Base-by-base conservation (phyloP, 2,888 invertebrate genomes). In the Hololepta plana region DNA sequence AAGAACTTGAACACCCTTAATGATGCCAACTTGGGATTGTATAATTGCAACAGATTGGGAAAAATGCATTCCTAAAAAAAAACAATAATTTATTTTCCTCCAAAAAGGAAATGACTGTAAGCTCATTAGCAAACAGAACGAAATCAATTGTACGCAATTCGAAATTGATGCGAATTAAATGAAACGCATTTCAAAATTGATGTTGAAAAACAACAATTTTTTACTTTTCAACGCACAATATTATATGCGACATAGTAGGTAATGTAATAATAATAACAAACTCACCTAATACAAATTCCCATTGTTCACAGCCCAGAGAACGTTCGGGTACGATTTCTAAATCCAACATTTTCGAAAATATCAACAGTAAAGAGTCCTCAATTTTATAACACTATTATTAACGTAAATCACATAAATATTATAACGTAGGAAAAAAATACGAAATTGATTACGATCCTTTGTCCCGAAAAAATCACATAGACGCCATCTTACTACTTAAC, bases 281-380 rank as follows among this genome's bases (percentile, higher is more conserved):
- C 77, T 73, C 64, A 85, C 90, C 90, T 62, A 90, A 62, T 56
- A 87, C 74, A 62, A 95, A 91, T 65, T 95, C 91, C 91, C 93
- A 93, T 67, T 87, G 80, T 60, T 93, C 91, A 59, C 88, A 87
- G 60, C 91, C 87, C 52, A 95, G 70, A 47, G 87, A 87, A 49
- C 82, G 73, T 63, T 93, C 93, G 44, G 93, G 93, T 54, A 87
- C 72, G 48, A 95, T 84, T 68, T 95, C 93, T 55, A 95, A 71
- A 60, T 91, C 90, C 63, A 95, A 69, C 93, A 95, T 95, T 22
- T 15, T 17, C 17, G 17, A 17, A 17, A 7, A 17, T 7, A 17
- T 17, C n/a, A 17, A 17, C 17, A 17, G 7, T 17, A 17, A 7
- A 17, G n/a, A 17, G 7, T n/a, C 7, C 17, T 17, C n/a, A 17